These are phyloP conservation scores for Lepilemur septentrionalis DNA, from an alignment of 2,797 vertebrate genomes.

Conservation along the genomic window DNA sequence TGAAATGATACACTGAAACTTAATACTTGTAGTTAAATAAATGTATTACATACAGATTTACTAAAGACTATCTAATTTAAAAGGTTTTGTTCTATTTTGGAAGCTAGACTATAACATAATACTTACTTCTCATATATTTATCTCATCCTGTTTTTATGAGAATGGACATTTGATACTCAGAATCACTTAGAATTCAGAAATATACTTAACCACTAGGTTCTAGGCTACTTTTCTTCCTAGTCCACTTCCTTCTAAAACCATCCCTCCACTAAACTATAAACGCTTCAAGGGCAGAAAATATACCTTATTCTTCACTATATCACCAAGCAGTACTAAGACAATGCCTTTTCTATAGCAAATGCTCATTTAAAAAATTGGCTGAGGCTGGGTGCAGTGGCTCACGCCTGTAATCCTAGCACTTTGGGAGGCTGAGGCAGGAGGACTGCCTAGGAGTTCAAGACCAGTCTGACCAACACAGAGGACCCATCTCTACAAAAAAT, in stretches of 20 bases:
- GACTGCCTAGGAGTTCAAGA: too few species aligned
- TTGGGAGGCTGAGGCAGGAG: too few species aligned
- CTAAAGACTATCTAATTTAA: neutral
- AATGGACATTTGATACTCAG: neutral
- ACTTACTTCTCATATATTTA: neutral
- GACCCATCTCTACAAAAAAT: too few species aligned
- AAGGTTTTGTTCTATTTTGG: conserved; percentile 1
- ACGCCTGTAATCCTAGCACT: too few species aligned
- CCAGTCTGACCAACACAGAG: too few species aligned
- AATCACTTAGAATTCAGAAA: neutral
- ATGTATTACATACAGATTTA: neutral
- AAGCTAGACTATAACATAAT: neutral
- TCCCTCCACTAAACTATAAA: neutral
- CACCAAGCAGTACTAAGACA: neutral
- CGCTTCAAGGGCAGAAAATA: neutral
- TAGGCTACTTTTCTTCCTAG: neutral
- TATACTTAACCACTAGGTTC: neutral
- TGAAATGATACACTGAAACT: neutral
- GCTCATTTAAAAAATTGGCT: neutral
- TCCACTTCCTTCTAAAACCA: neutral
- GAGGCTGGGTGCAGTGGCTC: too few species aligned
- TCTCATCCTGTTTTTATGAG: neutral
- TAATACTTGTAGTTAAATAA: neutral
- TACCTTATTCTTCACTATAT: neutral
- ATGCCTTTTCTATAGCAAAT: neutral